Conservation (phyloP, 2,113 vertebrate genomes). For the Columba janthina region DNA sequence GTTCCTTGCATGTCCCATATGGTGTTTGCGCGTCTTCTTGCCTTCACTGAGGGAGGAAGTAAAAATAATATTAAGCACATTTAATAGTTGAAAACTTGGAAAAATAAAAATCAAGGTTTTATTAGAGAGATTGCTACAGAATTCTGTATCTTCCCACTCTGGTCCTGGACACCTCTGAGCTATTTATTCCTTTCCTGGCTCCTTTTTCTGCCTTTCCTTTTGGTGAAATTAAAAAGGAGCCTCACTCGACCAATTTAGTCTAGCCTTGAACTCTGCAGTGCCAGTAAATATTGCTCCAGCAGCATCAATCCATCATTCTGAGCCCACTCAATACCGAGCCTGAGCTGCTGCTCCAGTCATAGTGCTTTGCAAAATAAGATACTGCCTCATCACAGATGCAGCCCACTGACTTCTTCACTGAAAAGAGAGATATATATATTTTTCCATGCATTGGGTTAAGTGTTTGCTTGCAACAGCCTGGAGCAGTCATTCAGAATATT, state of each 20-base stretch:
- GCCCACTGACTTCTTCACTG: background rate
- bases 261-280: background rate
- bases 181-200: background rate
- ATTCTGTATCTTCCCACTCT: background rate
- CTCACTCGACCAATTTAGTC: background rate
- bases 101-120: background rate
- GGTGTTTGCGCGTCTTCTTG: background rate
- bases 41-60: background rate
- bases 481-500: conserved; percentile 51
- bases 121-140: background rate
- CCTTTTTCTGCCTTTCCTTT: background rate
- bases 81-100: background rate
- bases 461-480: conserved; percentile 5
- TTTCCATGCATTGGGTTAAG: background rate
- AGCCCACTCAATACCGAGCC: background rate
- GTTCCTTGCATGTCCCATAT: fast-evolving
- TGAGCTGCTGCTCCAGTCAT: background rate
- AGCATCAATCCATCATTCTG: background rate
- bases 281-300: background rate
- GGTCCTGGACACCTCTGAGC: background rate
- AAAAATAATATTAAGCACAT: background rate
- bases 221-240: background rate
- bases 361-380: background rate
- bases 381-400: background rate
- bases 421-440: background rate